Evolutionary conservation across 2,113 vertebrate genomes (phyloP), one percentile per base, ranked within the genome.

Genomic region (Pluvialis apricaria): DNA sequence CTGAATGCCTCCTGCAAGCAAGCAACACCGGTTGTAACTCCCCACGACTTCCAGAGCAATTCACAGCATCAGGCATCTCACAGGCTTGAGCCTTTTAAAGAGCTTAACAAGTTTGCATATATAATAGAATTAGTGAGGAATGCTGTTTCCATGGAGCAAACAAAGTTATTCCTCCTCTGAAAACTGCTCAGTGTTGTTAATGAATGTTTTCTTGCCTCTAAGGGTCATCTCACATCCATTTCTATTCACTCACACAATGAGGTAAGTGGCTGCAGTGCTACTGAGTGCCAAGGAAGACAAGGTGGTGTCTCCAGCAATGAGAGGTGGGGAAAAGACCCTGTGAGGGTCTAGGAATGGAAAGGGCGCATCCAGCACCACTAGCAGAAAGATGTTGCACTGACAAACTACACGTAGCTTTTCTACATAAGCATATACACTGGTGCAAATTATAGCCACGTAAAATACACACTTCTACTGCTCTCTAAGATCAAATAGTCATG

Each of bases 121-220:
- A 34, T 64, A 95, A 87, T 66, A 17, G 72, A 26, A 40, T 90
- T 62, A 25, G 19, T 58, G 54, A 97, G 78, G 66, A 97, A 94
- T 90, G 90, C n/a, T 86, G 87, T 97, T 96, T 94, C 94, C 72
- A 89, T 38, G 88, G 79, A 96, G 49, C 58, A 13, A 78, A 73
- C 40, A 44, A 42, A 94, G 85, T 71, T 91, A 95, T 87, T 87
- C 57, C 62, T 52, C 80, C 83, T 38, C 21, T 78, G 54, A 95
- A 87, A 76, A 57, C 20, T 85, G 61, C 40, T 93, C 86, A 26
- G 11, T 70, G 60, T 26, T 79, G 66, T 40, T 83, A 55, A 68
- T 83, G 72, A 92, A 58, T 40, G 51, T 72, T 97, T 93, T 77
- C 8, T 70, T 94, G 69, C 38, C 54, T 82, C 28, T 52, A 34